Conservation (phyloP, 2,113 vertebrate genomes). For the Antigone vipio region DNA sequence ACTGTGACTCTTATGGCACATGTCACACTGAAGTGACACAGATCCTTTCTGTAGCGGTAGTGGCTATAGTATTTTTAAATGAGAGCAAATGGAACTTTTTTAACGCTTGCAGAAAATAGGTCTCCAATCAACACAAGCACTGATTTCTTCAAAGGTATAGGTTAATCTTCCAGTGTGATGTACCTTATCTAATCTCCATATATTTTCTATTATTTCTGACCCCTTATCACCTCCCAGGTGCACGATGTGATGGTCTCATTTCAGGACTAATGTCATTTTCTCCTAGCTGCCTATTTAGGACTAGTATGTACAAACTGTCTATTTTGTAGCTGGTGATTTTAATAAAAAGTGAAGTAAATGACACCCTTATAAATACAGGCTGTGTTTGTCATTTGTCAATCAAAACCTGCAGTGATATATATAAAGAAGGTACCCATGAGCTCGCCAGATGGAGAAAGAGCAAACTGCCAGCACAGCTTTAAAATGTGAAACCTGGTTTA, state of each 20-base stretch:
- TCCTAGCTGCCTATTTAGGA: neutral
- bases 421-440: neutral
- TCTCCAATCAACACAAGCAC: neutral
- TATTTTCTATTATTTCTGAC: neutral
- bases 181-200: neutral
- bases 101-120: neutral
- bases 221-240: neutral
- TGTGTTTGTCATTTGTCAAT: neutral
- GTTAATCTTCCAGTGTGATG: neutral
- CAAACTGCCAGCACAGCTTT: neutral
- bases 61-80: neutral
- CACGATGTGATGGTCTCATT: neutral
- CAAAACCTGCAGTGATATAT: neutral
- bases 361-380: neutral
- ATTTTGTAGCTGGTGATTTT: constrained; percentile 39
- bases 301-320: neutral
- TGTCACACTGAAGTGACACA: neutral
- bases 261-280: constrained; percentile 5
- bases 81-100: neutral
- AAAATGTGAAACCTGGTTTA: neutral
- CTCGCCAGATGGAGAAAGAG: neutral
- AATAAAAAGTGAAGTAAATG: constrained; percentile 48
- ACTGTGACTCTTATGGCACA: neutral
- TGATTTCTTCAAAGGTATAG: constrained; percentile 33
- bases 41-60: neutral